These are phyloP conservation scores for Heterodera schachtii DNA, from an alignment of 1,140 invertebrate genomes.

Conservation along the genomic window DNA sequence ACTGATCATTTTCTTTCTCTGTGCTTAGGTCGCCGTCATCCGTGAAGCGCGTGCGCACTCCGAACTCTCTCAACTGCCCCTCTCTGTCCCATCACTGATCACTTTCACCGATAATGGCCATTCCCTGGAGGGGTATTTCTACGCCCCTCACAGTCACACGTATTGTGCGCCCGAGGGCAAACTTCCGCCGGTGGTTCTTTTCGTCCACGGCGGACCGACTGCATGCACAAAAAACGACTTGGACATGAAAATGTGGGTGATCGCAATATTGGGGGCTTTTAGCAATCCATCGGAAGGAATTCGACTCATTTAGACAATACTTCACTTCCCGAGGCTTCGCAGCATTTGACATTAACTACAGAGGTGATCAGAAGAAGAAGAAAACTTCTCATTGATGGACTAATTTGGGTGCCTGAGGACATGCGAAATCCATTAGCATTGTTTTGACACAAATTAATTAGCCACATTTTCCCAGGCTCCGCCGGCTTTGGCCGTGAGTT, in stretches of 20 bases:
- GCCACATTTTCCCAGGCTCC: not conserved
- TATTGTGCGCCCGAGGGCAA: constrained; percentile 23
- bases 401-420: too few species aligned
- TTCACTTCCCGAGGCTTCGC: constrained; percentile 34
- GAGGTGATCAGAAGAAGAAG: not conserved
- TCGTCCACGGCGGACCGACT: constrained; percentile 33
- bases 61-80: constrained; percentile 22
- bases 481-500: constrained; percentile 30
- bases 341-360: constrained; percentile 42
- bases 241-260: constrained; percentile 27
- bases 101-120: constrained; percentile 27
- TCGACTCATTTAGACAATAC: constrained; percentile 11
- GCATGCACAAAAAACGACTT: constrained; percentile 28
- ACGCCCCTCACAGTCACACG: constrained; percentile 11
- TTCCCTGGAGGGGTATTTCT: constrained; percentile 34
- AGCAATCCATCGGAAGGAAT: not conserved
- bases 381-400: too few species aligned
- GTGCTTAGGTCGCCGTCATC: constrained; percentile 22
- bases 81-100: constrained; percentile 10
- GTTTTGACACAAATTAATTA: not conserved
- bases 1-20: too few species aligned
- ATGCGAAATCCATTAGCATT: too few species aligned
- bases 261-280: too few species aligned
- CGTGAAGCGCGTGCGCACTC: constrained; percentile 21
- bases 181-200: constrained; percentile 27